Base-by-base conservation (phyloP, 1,140 invertebrate species). In the Drosophila dunni region DNA sequence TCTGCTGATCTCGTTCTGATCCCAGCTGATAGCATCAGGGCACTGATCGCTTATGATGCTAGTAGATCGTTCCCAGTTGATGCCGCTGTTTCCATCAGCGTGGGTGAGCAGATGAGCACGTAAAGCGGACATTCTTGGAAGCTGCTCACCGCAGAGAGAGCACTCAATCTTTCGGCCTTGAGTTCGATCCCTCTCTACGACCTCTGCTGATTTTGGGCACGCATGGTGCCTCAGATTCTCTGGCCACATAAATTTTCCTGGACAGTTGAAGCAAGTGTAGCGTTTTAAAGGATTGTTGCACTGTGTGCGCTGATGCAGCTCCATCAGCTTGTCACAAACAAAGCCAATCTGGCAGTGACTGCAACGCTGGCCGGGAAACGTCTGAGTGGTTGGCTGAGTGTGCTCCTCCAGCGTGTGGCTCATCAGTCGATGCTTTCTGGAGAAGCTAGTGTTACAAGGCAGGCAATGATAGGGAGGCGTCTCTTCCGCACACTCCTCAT, bases 191-290 rank as follows among this genome's bases (percentile, higher is more conserved):
- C 9, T 3, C 8, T 42, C n/a, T 1, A 46, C 11, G 6, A 29
- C 48, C 10, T 58, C 40, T 10, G 11, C n/a, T 34, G 17, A 29
- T 3, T 17, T 38, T 5, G 65, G 42, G 61, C 91, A 92, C 0
- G 64, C 71, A 36, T 92, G 91, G 4, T 64, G 54, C 6, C 78
- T 60, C 0, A 91, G 66, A 54, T 91, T 92, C 45, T 92, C 78
- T 17, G 50, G 17, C 91, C 91, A 92, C 13, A 90, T 77, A 54
- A 92, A 92, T 65, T 82, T 91, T 0, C 84, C 91, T 0, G 91
- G 90, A 57, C 91, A 92, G 3, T 66, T 70, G 2, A 66, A 40
- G 61, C 91, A 92, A 7, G 54, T 63, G 38, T 79, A 69, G 6
- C 78, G 66, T 50, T 76, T 90, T 0, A 75, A 34, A 15, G 58